A percentile compares a stretch with the other conserved stretches of the same genome.
These are phyloP conservation scores for Capitella teleta DNA, from an alignment of 1,140 invertebrate genomes.

Conservation along the genomic window DNA sequence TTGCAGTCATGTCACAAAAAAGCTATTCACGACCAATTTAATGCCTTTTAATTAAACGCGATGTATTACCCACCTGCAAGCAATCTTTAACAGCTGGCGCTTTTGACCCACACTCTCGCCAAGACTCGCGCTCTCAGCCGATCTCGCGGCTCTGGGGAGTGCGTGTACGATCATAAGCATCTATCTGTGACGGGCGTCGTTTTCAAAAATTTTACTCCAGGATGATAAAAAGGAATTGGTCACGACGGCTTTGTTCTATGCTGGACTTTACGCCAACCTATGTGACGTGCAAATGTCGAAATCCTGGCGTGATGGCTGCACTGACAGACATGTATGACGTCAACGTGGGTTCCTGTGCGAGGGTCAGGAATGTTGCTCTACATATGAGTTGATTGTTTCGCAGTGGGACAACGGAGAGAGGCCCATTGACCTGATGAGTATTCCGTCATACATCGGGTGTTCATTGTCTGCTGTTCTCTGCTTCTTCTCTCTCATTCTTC, in stretches of 20 bases:
- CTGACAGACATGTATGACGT: conserved; percentile 40
- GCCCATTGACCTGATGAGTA: conserved; percentile 30
- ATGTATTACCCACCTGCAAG: too few relatives aligned
- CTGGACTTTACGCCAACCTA: conserved; percentile 3
- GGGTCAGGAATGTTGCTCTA: too few relatives aligned
- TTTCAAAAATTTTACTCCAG: too few relatives aligned
- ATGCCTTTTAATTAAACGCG: too few relatives aligned
- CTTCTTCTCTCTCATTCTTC: conserved; percentile 27
- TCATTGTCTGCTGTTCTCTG: conserved; percentile 28
- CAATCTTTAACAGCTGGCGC: too few relatives aligned
- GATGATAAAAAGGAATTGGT: conserved; percentile 9
- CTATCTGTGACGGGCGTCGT: too few relatives aligned
- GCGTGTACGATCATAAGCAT: too few relatives aligned
- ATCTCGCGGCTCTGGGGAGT: too few relatives aligned
- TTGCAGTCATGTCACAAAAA: too few relatives aligned
- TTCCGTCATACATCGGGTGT: conserved; percentile 38
- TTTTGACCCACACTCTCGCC: too few relatives aligned
- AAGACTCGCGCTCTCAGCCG: too few relatives aligned
- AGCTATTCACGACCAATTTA: too few relatives aligned
- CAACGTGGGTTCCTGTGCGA: conserved; percentile 25
- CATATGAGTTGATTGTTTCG: conserved; percentile 10
- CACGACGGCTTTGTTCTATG: conserved; percentile 4
- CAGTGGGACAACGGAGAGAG: conserved; percentile 39
- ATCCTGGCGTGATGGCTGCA: conserved; percentile 29
- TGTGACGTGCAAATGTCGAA: conserved; percentile 23